Base-by-base conservation (phyloP, 2,797 vertebrate species). In the Apogon hyalosoma region DNA sequence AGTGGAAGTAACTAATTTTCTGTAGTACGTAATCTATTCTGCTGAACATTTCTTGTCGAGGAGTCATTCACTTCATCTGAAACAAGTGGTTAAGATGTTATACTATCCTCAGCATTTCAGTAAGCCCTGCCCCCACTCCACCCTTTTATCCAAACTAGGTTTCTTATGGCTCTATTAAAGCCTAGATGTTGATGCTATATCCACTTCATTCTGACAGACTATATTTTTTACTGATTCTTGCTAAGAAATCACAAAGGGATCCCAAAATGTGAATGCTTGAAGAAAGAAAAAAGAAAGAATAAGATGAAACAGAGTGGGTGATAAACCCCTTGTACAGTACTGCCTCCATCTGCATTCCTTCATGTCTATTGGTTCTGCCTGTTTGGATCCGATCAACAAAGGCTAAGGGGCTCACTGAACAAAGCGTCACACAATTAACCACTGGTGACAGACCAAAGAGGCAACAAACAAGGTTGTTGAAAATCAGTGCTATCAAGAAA, bases 361-460 rank as follows among this genome's bases (percentile, higher is more conserved):
- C 41, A 72, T 83, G 68, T 87, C 68, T 43, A 16, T 63, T 69
- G 56, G 47, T 21, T 77, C 62, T 53, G 43, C 50, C 69, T 72
- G 67, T 73, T 77, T 75, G 76, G 73, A 84, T 82, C 71, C 73
- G 49, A 67, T 69, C 67, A 40, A 31, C 13, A 39, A 55, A 39
- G 62, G 48, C n/a, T 16, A 21, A 21, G 38, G 47, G 24, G 47
- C 38, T 73, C 43, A 43, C 56, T 1, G 46, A 74, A 75, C 63
- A 73, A 67, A 78, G 51, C 49, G 45, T 16, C 49, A 21, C 50
- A 67, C 72, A 70, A 72, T 78, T 75, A 80, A 82, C 28, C 59
- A 6, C 21, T 57, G 40, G 46, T 45, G 50, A 71, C 42, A 63
- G 62, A 87, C 65, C 75, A 80, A 85, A 53, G 59, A 48, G 38